These are phyloP conservation scores for Leptodactylus fuscus DNA, from an alignment of 2,113 vertebrate species.

Conservation along the genomic window DNA sequence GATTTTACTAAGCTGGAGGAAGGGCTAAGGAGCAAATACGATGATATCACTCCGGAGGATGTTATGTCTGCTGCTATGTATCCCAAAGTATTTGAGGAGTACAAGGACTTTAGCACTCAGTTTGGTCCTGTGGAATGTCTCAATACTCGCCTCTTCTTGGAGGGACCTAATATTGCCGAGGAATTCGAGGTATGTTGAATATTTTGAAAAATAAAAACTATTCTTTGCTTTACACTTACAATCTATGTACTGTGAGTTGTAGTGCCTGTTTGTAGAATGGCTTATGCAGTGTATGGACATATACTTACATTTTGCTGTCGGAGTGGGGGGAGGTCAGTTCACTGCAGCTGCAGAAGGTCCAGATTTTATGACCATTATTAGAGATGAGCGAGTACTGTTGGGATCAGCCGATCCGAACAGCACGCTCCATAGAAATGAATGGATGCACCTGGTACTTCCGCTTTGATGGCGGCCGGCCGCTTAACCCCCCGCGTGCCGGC, in stretches of 20 bases:
- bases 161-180: conserved; percentile 91
- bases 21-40: conserved; percentile 75
- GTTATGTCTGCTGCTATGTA: conserved; percentile 93
- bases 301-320: background rate
- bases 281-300: background rate
- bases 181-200: conserved; percentile 84
- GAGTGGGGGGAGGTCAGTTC: too few species aligned
- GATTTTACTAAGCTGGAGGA: conserved; percentile 82
- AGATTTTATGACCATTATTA: too few species aligned
- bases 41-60: conserved; percentile 87
- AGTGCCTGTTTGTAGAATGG: too few species aligned
- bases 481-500: too few species aligned
- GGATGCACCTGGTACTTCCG: too few species aligned
- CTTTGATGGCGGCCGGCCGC: too few species aligned
- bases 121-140: conserved; percentile 89
- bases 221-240: too few species aligned
- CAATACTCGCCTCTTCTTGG: conserved; percentile 89
- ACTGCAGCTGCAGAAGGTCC: background rate
- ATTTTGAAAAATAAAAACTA: too few species aligned
- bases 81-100: conserved; percentile 89
- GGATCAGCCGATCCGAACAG: too few species aligned
- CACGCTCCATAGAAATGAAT: too few species aligned
- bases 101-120: conserved; percentile 82
- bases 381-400: too few species aligned
- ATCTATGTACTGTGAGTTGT: too few species aligned